phyloP scores from a whole-genome alignment of 1,140 invertebrate species.

The Drosophila santomea region DNA sequence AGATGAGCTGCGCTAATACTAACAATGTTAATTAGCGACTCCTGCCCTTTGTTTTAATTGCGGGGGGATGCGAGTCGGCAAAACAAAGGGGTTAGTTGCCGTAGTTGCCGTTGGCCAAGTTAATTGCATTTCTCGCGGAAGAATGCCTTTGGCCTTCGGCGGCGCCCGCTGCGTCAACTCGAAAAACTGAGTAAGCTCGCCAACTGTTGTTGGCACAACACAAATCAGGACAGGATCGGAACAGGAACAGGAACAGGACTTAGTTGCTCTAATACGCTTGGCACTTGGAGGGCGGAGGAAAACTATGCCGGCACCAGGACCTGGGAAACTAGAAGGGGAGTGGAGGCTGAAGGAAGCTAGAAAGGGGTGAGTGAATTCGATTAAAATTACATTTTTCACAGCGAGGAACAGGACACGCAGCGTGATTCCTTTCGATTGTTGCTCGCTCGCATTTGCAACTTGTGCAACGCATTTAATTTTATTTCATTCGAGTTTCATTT shows the following conservation, averaged over 20 bases:
- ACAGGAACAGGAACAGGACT: neutral
- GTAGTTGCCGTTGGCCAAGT: constrained; percentile 51
- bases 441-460: constrained; percentile 71
- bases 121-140: constrained; percentile 72
- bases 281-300: constrained; percentile 56
- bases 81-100: constrained; percentile 30
- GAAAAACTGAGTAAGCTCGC: constrained; percentile 6
- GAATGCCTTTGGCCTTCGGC: constrained; percentile 58
- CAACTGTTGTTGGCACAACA: constrained; percentile 79
- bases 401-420: constrained; percentile 56
- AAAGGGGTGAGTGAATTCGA: constrained; percentile 66
- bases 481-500: constrained; percentile 76
- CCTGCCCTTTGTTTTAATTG: constrained; percentile 61
- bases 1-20: constrained; percentile 24
- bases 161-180: constrained; percentile 51
- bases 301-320: constrained; percentile 41
- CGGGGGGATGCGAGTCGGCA: neutral
- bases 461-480: constrained; percentile 79
- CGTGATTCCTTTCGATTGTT: constrained; percentile 78
- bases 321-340: neutral
- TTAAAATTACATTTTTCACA: constrained; percentile 80
- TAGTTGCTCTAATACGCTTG: constrained; percentile 68
- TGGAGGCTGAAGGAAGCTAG: neutral
- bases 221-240: constrained; percentile 49
- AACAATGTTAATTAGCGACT: constrained; percentile 69